These are phyloP conservation scores for Patiria pectinifera DNA, from an alignment of 53 echinoderm and acorn worm species.

Conservation along the genomic window DNA sequence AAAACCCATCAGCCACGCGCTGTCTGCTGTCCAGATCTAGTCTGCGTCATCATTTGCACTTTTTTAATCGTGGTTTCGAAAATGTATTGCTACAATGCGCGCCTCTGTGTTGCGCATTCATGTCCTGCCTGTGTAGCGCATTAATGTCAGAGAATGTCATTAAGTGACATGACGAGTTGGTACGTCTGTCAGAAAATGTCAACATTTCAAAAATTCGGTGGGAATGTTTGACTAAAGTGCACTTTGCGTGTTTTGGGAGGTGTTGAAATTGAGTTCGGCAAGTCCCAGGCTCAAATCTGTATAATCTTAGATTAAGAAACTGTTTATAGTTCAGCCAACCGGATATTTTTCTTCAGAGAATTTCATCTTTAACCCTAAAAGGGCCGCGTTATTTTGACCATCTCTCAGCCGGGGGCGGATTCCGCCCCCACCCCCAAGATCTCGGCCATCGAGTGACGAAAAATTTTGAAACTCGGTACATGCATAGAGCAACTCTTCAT, in stretches of 20 bases:
- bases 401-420: too few species aligned
- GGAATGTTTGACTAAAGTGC: not conserved
- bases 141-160: not conserved
- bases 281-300: not conserved
- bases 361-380: too few species aligned
- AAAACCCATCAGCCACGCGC: slow-evolving; percentile 26
- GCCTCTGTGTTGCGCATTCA: not conserved
- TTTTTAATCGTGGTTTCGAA: slow-evolving; percentile 21
- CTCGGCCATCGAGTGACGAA: too few species aligned
- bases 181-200: not conserved
- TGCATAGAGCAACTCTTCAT: too few species aligned
- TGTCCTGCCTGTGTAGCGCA: not conserved
- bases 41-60: slow-evolving; percentile 31
- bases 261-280: not conserved
- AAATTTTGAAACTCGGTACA: too few species aligned
- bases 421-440: too few species aligned
- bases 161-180: not conserved
- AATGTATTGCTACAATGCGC: slow-evolving; percentile 5
- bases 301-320: too few species aligned
- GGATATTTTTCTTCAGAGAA: too few species aligned
- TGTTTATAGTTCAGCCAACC: too few species aligned
- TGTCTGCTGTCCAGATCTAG: not conserved
- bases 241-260: not conserved
- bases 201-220: not conserved
- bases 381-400: too few species aligned